Base-by-base conservation (phyloP, 2,888 invertebrate species). In the Macrosiphum euphorbiae region DNA sequence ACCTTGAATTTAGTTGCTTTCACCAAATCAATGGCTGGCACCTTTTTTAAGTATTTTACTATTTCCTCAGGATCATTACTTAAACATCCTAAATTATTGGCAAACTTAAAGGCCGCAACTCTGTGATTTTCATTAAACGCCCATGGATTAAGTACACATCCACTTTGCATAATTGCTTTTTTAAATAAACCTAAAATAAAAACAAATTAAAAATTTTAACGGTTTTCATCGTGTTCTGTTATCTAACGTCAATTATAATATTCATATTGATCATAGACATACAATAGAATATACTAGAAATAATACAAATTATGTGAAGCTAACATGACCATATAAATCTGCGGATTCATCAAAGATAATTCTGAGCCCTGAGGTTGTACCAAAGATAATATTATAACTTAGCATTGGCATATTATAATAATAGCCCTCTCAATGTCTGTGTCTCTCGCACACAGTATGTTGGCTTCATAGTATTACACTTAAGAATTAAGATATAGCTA, bases 131-230 rank as follows among this genome's bases (percentile, higher is more conserved):
- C 41, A 61, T 91, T 92, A 24, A 95, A 94, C n/a, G 95, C 95
- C 95, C 95, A 95, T 0, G 95, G 94, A 89, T 94, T 95, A 8
- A 95, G 91, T n/a, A 94, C 94, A 41, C 94, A 94, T 8, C 95
- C 95, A 94, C 95, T 95, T 94, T 95, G 95, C 85, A 95, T 88
- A 47, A 95, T 95, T n/a, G 95, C 95, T 89, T 94, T 94, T 86
- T 95, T 95, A 84, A 95, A 95, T 35, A 95, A 90, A 35, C 95
- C 95, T 95, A 92, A 24, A 78, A n/a, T n/a, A 10, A 88, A 61
- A 67, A 16, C 16, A 16, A n/a, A 35, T n/a, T n/a, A 67, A n/a
- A 5, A 58, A n/a, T 16, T 4, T 67, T 67, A 13, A 13, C 13
- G 61, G 13, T 67, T n/a, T 16, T 67, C 13, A 67, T 67, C n/a